Base-by-base conservation (phyloP, 2,797 vertebrate species). In the Argyrosomus regius region DNA sequence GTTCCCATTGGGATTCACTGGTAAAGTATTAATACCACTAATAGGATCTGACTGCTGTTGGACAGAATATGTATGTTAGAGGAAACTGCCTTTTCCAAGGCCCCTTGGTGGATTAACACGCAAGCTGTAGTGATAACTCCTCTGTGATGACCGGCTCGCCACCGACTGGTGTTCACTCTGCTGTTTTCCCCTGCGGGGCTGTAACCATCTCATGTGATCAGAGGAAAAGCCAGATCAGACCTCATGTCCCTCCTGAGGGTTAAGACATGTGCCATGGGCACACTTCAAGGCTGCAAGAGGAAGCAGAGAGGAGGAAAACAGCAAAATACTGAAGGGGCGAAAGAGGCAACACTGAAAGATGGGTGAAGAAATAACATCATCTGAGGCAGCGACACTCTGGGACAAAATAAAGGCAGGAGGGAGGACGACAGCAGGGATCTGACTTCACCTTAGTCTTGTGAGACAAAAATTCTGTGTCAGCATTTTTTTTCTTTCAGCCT, bases 11-110 rank as follows among this genome's bases (percentile, higher is more conserved):
- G 87, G 66, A 48, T 50, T 85, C 41, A 11, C 53, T 0, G 28
- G 48, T 66, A 80, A 83, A 80, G 72, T 69, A 59, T 88, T 82
- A 83, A 72, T 81, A 57, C 76, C 70, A 10, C 68, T 88, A 90
- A 92, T 72, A 82, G 87, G 82, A 85, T 91, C 60, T 60, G 76
- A 84, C 87, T 74, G 65, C 78, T 72, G 71, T 58, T 82, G 61
- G 54, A 60, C 76, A 71, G 58, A 81, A 75, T 83, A 76, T 83
- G 58, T 78, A 78, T 78, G 84, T 83, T 48, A 88, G 60, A 20
- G 63, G 73, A 71, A 87, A 64, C 48, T 13, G 67, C 5, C 60
- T 68, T 72, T 72, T 74, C 68, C 8, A 35, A 13, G 28, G 45
- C 56, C 45, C 61, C 77, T 65, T 13, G 16, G 24, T 81, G 79